phyloP scores from a whole-genome alignment of 2,888 invertebrate genomes.

The Chouioia cunea region DNA sequence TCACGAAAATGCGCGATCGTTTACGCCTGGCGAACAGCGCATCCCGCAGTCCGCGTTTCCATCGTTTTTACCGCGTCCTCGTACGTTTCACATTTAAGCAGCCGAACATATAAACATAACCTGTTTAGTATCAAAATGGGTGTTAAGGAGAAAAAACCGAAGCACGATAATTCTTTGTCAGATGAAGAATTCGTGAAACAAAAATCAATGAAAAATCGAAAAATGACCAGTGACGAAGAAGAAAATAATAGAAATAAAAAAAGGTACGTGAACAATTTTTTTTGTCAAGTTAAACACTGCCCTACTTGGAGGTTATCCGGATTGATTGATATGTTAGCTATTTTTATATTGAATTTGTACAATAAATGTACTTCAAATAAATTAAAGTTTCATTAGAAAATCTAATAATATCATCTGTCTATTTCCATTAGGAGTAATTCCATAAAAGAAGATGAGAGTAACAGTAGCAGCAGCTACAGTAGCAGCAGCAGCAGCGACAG shows the following conservation, averaged over 20 bases:
- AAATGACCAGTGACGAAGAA: conserved; percentile 2
- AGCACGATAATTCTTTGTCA: no score
- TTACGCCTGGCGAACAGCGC: no score
- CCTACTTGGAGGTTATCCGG: no score
- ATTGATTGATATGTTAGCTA: background rate
- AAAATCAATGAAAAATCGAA: conserved; percentile 8
- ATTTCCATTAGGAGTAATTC: background rate
- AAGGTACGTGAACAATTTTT: conserved; percentile 4
- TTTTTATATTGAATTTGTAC: background rate
- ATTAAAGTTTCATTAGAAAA: background rate
- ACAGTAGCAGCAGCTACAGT: conserved; percentile 31
- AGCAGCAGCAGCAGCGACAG: conserved; percentile 61
- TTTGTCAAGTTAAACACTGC: no score
- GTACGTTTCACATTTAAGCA: no score
- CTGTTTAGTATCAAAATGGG: no score
- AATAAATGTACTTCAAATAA: background rate
- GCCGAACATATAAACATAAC: no score
- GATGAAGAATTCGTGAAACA: background rate
- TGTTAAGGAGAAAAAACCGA: no score
- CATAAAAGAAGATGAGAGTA: background rate
- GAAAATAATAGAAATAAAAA: background rate
- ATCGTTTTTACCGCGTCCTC: no score
- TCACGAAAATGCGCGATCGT: no score
- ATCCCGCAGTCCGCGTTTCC: no score
- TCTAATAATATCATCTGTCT: background rate